phyloP scores from a whole-genome alignment of 2,888 invertebrate species.

The Clostera curtula region DNA sequence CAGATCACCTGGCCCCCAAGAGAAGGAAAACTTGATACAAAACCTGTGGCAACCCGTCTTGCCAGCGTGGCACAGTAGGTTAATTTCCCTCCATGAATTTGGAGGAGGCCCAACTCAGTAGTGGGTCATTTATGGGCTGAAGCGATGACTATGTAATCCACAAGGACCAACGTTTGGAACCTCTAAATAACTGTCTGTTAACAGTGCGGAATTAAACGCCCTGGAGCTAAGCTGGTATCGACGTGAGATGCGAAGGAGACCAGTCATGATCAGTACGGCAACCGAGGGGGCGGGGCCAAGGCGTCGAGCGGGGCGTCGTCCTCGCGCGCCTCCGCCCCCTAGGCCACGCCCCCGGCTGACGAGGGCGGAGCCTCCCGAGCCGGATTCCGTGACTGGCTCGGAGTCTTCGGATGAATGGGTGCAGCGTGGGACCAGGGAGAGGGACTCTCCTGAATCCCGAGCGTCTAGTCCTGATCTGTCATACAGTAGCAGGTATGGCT shows the following conservation, averaged over 20 bases:
- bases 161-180: too few relatives aligned
- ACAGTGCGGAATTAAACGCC: conserved; percentile 64
- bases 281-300: conserved; percentile 33
- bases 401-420: conserved; percentile 50
- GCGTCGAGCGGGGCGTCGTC: conserved; percentile 20
- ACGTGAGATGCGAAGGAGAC: conserved; percentile 84
- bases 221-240: conserved; percentile 80
- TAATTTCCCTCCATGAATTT: too few relatives aligned
- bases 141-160: too few relatives aligned
- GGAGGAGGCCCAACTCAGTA: too few relatives aligned
- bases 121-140: too few relatives aligned
- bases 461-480: conserved; percentile 24
- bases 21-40: too few relatives aligned
- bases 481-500: conserved; percentile 25
- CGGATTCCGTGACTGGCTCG: conserved; percentile 28
- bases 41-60: too few relatives aligned
- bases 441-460: conserved; percentile 18
- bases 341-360: conserved; percentile 16
- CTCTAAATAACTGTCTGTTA: not conserved
- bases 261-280: conserved; percentile 80
- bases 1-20: too few relatives aligned
- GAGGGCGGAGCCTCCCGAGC: conserved; percentile 22
- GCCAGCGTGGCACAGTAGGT: too few relatives aligned
- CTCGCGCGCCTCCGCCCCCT: conserved; percentile 11
- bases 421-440: conserved; percentile 34